These are phyloP conservation scores for Bujurquina vittata DNA, from an alignment of 2,113 vertebrate genomes.

Conservation along the genomic window DNA sequence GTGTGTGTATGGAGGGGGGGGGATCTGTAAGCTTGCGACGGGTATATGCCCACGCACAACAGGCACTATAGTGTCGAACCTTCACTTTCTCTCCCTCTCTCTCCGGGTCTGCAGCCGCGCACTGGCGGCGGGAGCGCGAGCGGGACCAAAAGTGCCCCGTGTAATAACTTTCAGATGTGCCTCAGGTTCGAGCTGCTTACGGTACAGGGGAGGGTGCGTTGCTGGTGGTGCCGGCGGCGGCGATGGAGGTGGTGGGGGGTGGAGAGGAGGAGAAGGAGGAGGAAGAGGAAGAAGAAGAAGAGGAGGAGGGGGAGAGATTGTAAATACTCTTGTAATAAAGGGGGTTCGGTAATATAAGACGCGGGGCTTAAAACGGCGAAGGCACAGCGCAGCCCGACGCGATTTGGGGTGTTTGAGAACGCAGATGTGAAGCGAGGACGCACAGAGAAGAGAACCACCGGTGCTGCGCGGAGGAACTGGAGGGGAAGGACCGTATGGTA, in stretches of 20 bases:
- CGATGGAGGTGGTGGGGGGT: slow-evolving; percentile 12
- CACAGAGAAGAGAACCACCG: background rate
- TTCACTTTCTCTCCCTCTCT: background rate
- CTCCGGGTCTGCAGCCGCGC: slow-evolving; percentile 30
- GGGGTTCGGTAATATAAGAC: slow-evolving; percentile 81
- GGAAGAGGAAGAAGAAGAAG: slow-evolving; percentile 48
- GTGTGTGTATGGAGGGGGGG: background rate
- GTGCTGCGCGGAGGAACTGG: background rate
- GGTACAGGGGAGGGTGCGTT: slow-evolving; percentile 53
- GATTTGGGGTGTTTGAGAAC: background rate
- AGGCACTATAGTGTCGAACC: slow-evolving; percentile 16
- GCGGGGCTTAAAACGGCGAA: slow-evolving; percentile 70
- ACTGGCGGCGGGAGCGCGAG: slow-evolving; percentile 70
- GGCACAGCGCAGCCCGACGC: slow-evolving; percentile 46
- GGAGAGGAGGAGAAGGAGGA: slow-evolving; percentile 50
- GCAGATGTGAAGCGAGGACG: slow-evolving; percentile 15
- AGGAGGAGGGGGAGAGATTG: slow-evolving; percentile 62
- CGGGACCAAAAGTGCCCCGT: slow-evolving; percentile 67
- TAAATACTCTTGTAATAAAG: slow-evolving; percentile 77
- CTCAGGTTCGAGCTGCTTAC: slow-evolving; percentile 75
- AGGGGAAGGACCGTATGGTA: background rate
- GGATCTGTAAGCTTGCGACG: background rate
- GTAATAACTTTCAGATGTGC: slow-evolving; percentile 83
- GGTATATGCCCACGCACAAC: background rate
- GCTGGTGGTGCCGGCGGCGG: background rate